Evolutionary conservation across 1,140 invertebrate genomes (phyloP), one percentile per base, ranked within the genome.

Genomic region (Venustaconcha ellipsiformis): DNA sequence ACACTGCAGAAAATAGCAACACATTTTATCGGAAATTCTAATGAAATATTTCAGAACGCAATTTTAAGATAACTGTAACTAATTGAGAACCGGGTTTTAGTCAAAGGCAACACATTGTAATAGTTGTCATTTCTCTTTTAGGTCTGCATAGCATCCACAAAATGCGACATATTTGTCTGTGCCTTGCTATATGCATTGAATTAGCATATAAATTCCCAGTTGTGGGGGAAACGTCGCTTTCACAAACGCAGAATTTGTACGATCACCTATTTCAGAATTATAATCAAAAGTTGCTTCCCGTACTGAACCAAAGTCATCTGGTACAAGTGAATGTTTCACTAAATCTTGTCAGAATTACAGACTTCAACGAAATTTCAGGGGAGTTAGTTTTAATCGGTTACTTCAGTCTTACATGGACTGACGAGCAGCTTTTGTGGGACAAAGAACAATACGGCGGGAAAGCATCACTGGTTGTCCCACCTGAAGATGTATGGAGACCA

Each of bases 281-380:
- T 26, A 71, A 76, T 58, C 37, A 55, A 13, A 57, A 60, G 2
- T 18, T 76, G 13, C 56, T 72, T 23, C 74, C 74, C 3, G 18
- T 67, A n/a, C 13, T 76, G 3, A 60, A 76, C 18, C 63, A 76
- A 63, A 60, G 58, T 66, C 62, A 67, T 18, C 59, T 70, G 1
- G 69, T 71, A 59, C 58, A 48, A 12, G 56, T 76, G 4, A 12
- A 20, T 17, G 20, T 62, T 13, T 23, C 37, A 5, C 60, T 76
- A 8, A 48, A 13, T 1, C 48, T 76, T 17, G 57, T 60, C 1
- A 67, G 68, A 62, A 70, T 76, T 4, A 76, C 70, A 60, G 67
- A 71, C 14, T 76, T 76, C 37, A 57, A 76, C 67, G 69, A 76
- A 56, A 20, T 76, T n/a, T 67, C 68, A 20, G 74, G 74, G 1